phyloP scores from a whole-genome alignment of 2,888 invertebrate species.

The Caenorhabditis sp. region DNA sequence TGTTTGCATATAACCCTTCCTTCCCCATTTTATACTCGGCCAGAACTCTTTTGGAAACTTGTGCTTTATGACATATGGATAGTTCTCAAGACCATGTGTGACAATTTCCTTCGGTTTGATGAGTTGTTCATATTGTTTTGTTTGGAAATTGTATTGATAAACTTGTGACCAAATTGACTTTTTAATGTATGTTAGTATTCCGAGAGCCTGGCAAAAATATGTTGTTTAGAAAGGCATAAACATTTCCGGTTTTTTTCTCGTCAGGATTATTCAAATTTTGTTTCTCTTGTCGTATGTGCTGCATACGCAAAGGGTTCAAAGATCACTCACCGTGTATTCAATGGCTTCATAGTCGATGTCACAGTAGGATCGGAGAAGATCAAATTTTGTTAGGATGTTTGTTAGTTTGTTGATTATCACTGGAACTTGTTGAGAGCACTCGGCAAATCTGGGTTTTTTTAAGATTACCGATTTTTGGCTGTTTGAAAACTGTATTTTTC shows the following conservation, averaged over 20 bases:
- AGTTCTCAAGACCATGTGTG: slow-evolving; percentile 42
- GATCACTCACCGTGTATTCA: slow-evolving; percentile 57
- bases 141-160: slow-evolving; percentile 60
- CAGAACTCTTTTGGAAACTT: slow-evolving; percentile 68
- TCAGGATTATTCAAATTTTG: neutral
- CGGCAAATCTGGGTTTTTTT: slow-evolving; percentile 57
- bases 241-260: neutral
- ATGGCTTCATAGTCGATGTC: slow-evolving; percentile 61
- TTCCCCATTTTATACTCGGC: slow-evolving; percentile 66
- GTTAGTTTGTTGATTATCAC: slow-evolving; percentile 52
- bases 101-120: slow-evolving; percentile 39
- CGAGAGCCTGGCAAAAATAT: slow-evolving; percentile 60
- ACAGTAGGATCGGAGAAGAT: slow-evolving; percentile 50
- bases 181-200: slow-evolving; percentile 58
- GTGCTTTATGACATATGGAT: slow-evolving; percentile 54
- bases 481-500: too few species aligned
- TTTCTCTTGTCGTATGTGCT: too few species aligned
- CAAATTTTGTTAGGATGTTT: slow-evolving; percentile 46
- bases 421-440: slow-evolving; percentile 56
- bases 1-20: slow-evolving; percentile 69
- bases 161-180: slow-evolving; percentile 37
- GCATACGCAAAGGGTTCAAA: too few species aligned
- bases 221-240: too few species aligned
- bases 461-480: too few species aligned
- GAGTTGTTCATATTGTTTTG: slow-evolving; percentile 35